These are phyloP conservation scores for Chymomyza procnemis DNA, from an alignment of 2,888 invertebrate species.

Conservation along the genomic window DNA sequence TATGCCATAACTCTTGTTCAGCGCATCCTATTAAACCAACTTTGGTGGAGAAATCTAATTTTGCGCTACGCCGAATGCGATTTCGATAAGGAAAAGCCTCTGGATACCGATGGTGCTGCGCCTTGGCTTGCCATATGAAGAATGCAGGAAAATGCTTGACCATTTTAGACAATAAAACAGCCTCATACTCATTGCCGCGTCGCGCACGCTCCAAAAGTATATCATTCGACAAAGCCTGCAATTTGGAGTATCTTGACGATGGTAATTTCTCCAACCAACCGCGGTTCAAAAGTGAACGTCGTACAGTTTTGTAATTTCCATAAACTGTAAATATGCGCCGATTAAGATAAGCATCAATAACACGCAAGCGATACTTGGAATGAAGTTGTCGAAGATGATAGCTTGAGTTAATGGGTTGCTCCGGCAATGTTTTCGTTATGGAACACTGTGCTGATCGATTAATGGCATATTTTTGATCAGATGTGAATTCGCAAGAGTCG, in stretches of 20 bases:
- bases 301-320: slow-evolving; percentile 70
- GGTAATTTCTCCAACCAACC: slow-evolving; percentile 88
- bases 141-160: slow-evolving; percentile 83
- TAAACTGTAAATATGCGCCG: slow-evolving; percentile 75
- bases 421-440: neutral
- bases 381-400: neutral
- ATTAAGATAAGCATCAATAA: slow-evolving; percentile 73
- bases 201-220: slow-evolving; percentile 67
- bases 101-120: slow-evolving; percentile 59
- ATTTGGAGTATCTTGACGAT: slow-evolving; percentile 60
- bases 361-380: slow-evolving; percentile 62
- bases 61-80: slow-evolving; percentile 64
- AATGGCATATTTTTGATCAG: neutral
- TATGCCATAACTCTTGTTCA: slow-evolving; percentile 74
- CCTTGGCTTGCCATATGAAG: slow-evolving; percentile 84
- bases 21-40: slow-evolving; percentile 78
- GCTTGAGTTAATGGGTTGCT: neutral
- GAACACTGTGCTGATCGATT: neutral
- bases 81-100: slow-evolving; percentile 71
- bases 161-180: slow-evolving; percentile 81
- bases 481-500: too few relatives aligned
- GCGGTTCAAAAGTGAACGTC: slow-evolving; percentile 81
- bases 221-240: slow-evolving; percentile 71
- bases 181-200: slow-evolving; percentile 75
- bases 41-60: slow-evolving; percentile 80